Conservation (phyloP, 2,797 vertebrate genomes). For the Sebastes minor region DNA sequence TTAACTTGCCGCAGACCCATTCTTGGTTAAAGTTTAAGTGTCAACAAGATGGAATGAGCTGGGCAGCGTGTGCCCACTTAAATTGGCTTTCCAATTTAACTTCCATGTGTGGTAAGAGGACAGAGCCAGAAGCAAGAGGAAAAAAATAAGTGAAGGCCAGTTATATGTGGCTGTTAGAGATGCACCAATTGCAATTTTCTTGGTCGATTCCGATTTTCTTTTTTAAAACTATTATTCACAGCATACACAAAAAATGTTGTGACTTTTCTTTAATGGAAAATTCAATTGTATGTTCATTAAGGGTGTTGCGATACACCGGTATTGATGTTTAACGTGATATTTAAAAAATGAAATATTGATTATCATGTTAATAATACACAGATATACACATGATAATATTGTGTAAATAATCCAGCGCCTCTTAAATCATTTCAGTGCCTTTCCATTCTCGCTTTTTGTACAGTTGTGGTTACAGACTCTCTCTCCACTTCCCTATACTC, state of each 20-base stretch:
- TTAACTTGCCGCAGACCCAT: slow-evolving; percentile 11
- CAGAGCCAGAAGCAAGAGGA: not conserved
- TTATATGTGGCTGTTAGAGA: not conserved
- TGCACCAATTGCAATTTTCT: not conserved
- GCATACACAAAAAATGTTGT: accelerated
- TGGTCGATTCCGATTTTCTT: not conserved
- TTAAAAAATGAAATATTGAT: not conserved
- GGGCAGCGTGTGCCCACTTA: slow-evolving; percentile 13
- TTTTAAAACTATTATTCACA: not conserved
- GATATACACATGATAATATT: not conserved
- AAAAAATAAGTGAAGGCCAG: not conserved
- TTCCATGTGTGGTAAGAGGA: slow-evolving; percentile 8
- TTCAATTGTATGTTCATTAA: not conserved
- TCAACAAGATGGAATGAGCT: slow-evolving; percentile 26
- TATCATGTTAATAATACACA: not conserved
- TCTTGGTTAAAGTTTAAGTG: slow-evolving; percentile 10
- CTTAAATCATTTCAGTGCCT: not conserved
- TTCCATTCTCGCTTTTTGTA: not conserved
- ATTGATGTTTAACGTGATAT: not conserved
- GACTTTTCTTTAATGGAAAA: not conserved
- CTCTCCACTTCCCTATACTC: not conserved
- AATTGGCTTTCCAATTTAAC: slow-evolving; percentile 33
- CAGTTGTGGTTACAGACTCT: not conserved
- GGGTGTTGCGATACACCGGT: accelerated
- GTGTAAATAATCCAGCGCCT: not conserved